Evolutionary conservation across 2,797 vertebrate genomes (phyloP).

Genomic region (Fratercula arctica): DNA sequence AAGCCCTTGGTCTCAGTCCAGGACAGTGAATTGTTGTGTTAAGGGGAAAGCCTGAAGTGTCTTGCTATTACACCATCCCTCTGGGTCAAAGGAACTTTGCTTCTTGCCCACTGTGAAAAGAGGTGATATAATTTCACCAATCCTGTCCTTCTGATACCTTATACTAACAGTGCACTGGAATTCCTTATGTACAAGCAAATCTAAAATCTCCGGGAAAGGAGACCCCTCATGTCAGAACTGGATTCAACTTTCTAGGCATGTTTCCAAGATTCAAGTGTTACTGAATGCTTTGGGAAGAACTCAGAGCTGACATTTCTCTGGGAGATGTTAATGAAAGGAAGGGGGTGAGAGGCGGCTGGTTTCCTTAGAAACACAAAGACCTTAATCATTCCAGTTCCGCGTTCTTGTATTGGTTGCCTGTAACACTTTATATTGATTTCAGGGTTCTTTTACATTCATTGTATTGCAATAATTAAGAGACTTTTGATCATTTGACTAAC

Average conservation of each 20-base stretch:
- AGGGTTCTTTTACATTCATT: conserved; percentile 6
- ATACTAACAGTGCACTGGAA: not conserved
- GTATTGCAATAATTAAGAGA: not conserved
- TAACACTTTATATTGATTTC: conserved; percentile 26
- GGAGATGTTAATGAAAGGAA: conserved; percentile 39
- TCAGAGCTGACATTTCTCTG: not conserved
- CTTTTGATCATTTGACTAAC: not conserved
- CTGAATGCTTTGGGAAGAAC: conserved; percentile 17
- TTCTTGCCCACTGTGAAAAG: not conserved
- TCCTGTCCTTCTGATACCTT: not conserved
- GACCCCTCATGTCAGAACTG: not conserved
- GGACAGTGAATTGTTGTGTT: not conserved
- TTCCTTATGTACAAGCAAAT: not conserved
- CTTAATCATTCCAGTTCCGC: not conserved
- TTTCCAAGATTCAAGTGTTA: conserved; percentile 6
- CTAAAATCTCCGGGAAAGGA: not conserved
- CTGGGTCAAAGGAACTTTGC: not conserved
- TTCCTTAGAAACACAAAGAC: conserved; percentile 51
- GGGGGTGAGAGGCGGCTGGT: not conserved
- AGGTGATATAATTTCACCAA: not conserved
- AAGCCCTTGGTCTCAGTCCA: not conserved
- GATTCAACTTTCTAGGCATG: conserved; percentile 24
- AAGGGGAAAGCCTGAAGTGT: not conserved
- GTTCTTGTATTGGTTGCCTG: not conserved
- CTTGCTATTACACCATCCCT: not conserved